phyloP scores from a whole-genome alignment of 2,113 vertebrate species.

The Entomyzon cyanotis region DNA sequence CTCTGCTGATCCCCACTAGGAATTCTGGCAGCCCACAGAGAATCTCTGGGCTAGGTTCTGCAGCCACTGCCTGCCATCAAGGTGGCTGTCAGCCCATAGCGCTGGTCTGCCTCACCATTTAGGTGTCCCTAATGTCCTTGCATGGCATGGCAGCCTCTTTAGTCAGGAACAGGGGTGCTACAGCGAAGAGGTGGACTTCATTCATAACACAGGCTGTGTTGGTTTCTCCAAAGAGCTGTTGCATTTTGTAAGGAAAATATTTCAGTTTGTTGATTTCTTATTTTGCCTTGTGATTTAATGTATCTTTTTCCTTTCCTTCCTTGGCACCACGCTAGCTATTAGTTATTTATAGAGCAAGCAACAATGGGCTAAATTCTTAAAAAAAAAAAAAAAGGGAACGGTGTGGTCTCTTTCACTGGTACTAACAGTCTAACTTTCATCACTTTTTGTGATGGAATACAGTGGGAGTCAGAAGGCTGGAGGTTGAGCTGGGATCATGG shows the following conservation, averaged over 20 bases:
- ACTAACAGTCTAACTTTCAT: background rate
- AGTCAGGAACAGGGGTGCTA: background rate
- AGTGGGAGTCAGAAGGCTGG: background rate
- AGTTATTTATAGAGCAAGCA: background rate
- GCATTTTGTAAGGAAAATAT: background rate
- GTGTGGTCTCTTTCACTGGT: background rate
- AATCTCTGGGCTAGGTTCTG: background rate
- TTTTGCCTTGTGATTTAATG: background rate
- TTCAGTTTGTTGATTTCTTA: background rate
- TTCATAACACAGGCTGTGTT: background rate
- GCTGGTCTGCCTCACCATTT: accelerated
- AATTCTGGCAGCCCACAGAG: background rate
- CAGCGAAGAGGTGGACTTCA: background rate
- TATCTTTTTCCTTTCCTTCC: background rate
- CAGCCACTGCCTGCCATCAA: background rate
- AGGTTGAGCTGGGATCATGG: background rate
- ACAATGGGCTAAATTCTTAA: background rate
- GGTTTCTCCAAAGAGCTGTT: background rate
- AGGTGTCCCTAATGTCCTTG: background rate
- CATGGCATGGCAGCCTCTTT: background rate
- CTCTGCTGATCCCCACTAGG: background rate
- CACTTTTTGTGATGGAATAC: background rate
- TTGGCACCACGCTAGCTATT: background rate
- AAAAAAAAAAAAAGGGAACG: no score
- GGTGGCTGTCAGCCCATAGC: accelerated